Base-by-base conservation (phyloP, 1,140 invertebrate genomes). In the Atta colombica region DNA sequence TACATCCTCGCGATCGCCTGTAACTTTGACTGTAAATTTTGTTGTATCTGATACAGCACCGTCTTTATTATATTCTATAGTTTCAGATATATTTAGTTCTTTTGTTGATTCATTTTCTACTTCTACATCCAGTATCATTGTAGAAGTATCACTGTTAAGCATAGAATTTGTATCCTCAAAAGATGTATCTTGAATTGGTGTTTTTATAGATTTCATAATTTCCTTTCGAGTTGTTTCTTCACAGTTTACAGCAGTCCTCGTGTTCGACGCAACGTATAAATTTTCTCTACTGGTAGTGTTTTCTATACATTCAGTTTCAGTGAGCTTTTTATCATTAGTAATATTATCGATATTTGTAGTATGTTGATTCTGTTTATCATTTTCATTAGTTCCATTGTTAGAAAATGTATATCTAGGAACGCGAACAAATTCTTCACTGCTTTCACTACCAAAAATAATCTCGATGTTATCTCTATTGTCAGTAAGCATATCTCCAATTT, bases 11-110 rank as follows among this genome's bases (percentile, higher is more conserved):
- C 91, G 86, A n/a, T 90, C 77, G 1, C 93, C 94, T 0, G 93
- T 93, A 63, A 94, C 88, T 85, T 94, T 94, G 2, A 94, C 93
- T 1, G 86, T 90, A 60, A 94, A 94, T 45, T 88, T 91, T 39
- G 55, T 78, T 31, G 68, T 77, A 69, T 55, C 55, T 1, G 53
- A 31, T n/a, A 51, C 16, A 45, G 7, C 14, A 61, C 78, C 49
- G 49, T 87, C 74, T 66, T 55, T 66, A 14, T 71, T 84, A 10
- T 3, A 18, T 63, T 18, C n/a, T 1, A 35, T 69, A 45, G 5
- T 77, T 49, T 55, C 58, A 16, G 71, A 65, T 7, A 28, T 8
- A 60, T 63, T 77, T 58, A 18, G 58, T 35, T 78, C 60, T 5
- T 74, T 66, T 77, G 80, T 71, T 18, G 18, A n/a, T 10, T 74